Conservation (phyloP, 1,140 invertebrate genomes). For the Schlechtendalia chinensis region DNA sequence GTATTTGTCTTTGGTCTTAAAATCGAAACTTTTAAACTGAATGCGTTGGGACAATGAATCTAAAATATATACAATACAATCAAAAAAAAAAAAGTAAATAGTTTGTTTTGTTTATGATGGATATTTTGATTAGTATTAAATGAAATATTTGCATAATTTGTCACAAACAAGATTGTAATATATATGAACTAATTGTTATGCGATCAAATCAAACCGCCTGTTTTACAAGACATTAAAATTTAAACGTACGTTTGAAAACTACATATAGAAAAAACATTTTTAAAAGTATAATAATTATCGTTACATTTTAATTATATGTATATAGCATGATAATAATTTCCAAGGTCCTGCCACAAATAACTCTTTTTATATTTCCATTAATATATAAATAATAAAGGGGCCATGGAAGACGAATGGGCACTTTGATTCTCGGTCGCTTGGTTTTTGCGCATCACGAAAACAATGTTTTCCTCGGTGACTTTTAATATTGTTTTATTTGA, state of each 20-base stretch:
- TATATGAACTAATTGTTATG: not conserved
- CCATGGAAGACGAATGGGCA: not conserved
- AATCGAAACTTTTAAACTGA: too few relatives aligned
- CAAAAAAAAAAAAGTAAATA: too few relatives aligned
- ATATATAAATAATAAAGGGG: not conserved
- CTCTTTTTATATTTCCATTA: slow-evolving; percentile 3
- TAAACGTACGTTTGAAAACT: not conserved
- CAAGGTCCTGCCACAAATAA: slow-evolving; percentile 20
- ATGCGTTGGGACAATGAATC: too few relatives aligned
- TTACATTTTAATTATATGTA: slow-evolving; percentile 29
- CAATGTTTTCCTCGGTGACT: not conserved
- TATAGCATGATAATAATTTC: slow-evolving; percentile 1
- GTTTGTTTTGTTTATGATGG: too few relatives aligned
- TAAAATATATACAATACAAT: too few relatives aligned
- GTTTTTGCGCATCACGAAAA: not conserved
- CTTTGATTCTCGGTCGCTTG: slow-evolving; percentile 9
- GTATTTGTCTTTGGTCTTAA: too few relatives aligned
- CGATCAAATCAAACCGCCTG: not conserved
- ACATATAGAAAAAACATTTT: not conserved
- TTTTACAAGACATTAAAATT: not conserved
- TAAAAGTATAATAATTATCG: not conserved
- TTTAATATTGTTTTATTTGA: slow-evolving; percentile 27
- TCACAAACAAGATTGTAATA: too few relatives aligned
- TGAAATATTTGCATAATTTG: too few relatives aligned
- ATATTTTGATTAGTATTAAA: too few relatives aligned